Base-by-base conservation (phyloP, 2,113 vertebrate genomes). In the Megaptera novaeangliae region DNA sequence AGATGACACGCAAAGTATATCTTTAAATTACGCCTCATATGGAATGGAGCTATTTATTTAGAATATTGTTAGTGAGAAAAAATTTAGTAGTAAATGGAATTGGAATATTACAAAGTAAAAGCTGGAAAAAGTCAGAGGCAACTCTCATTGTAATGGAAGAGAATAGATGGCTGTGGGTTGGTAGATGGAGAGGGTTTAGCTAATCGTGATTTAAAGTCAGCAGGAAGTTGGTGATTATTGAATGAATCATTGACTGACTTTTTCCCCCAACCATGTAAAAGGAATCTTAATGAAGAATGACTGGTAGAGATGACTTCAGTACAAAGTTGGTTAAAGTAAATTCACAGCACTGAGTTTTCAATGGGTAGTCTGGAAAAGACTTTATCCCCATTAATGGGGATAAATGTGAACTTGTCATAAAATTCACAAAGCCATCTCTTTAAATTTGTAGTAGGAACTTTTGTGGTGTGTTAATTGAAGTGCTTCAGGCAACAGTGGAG, bases 381-480 rank as follows among this genome's bases (percentile, higher is more conserved):
- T 98, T 96, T 97, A 97, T 98, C 92, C 72, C 52, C 44, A 93
- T 98, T 95, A 96, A 25, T 95, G 91, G 17, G 27, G 23, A 88
- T 97, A 98, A 98, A 98, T 97, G 66, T 94, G 78, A 96, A 98
- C 68, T 97, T 98, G 97, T 98, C 95, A 96, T 98, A 98, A 96
- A 94, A 98, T 98, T 97, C 29, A 94, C 91, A 98, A 98, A 98
- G 98, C 91, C 46, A 57, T 97, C 46, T 98, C 92, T 98, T 97
- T 96, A 97, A 94, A 64, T 98, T 92, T 97, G 78, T 97, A 96
- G 85, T 96, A 97, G 95, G 86, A 97, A 97, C 96, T 98, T 98
- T 97, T 98, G 96, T 98, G 97, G 95, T 88, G 84, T 98, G 94
- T 96, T 98, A 98, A 98, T 98, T 98, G 98, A 98, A 94, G 68